Conservation (phyloP, 2,113 vertebrate species). For the Cathartes aura region DNA sequence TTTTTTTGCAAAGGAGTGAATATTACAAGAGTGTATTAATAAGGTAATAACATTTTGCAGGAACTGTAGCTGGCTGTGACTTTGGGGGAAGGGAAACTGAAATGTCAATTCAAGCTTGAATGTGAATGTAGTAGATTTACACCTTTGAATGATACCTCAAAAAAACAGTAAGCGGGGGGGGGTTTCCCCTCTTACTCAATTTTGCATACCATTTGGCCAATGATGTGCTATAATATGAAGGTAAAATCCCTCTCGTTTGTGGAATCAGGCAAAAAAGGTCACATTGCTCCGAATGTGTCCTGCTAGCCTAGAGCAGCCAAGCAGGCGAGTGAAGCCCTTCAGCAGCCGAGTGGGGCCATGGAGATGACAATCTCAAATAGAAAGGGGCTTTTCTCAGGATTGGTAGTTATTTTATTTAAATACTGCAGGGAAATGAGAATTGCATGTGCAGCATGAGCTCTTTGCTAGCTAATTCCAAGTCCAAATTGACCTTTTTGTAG, state of each 20-base stretch:
- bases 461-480: conserved; percentile 37
- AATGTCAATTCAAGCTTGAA: background rate
- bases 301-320: background rate
- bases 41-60: background rate
- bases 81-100: background rate
- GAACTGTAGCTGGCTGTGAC: background rate
- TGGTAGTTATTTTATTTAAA: background rate
- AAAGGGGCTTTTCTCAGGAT: background rate
- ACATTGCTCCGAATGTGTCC: background rate
- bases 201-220: background rate
- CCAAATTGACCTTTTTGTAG: conserved; percentile 42
- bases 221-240: background rate
- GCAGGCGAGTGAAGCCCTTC: background rate
- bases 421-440: conserved; percentile 36
- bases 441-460: background rate
- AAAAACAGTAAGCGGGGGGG: background rate
- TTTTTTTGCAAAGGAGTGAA: background rate
- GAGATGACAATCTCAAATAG: background rate
- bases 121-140: background rate
- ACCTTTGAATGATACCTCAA: background rate
- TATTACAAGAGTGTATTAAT: background rate
- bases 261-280: background rate
- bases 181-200: background rate
- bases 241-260: background rate
- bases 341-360: background rate